Evolutionary conservation across 2,888 invertebrate genomes (phyloP).

Genomic region (Margaritifera margaritifera): DNA sequence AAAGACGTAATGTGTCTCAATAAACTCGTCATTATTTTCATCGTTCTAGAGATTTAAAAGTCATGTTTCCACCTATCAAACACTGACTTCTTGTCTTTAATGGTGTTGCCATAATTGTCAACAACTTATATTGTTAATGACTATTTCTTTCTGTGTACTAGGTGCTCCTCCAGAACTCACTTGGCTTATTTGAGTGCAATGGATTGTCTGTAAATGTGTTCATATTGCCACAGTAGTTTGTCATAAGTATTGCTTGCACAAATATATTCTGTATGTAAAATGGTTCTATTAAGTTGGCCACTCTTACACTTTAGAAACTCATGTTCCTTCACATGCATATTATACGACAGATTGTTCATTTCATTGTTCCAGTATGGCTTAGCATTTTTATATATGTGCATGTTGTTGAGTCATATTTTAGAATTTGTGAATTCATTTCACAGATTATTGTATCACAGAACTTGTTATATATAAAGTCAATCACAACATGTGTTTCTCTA

Average conservation of each 20-base stretch:
- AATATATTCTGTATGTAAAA: slow-evolving; percentile 4
- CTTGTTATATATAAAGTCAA: no score
- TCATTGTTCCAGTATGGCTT: no score
- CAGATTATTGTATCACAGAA: no score
- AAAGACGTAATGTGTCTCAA: slow-evolving; percentile 6
- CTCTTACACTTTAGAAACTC: not conserved
- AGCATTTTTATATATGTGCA: no score
- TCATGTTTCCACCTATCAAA: slow-evolving; percentile 12
- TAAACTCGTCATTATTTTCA: slow-evolving; percentile 5
- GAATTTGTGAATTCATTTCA: no score
- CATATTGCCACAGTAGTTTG: slow-evolving; percentile 6
- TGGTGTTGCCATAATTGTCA: not conserved
- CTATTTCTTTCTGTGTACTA: slow-evolving; percentile 7
- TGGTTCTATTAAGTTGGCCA: not conserved
- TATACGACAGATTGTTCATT: no score
- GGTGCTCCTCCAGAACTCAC: slow-evolving; percentile 2
- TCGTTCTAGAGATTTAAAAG: slow-evolving; percentile 11
- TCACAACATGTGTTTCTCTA: no score
- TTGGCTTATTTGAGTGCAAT: slow-evolving; percentile 7
- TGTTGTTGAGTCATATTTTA: no score
- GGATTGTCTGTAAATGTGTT: slow-evolving; percentile 6
- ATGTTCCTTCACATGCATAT: slow-evolving; percentile 5
- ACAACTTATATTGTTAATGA: slow-evolving; percentile 6
- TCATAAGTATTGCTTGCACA: slow-evolving; percentile 8
- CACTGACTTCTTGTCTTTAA: not conserved